Evolutionary conservation across 2,888 invertebrate species (phyloP).

Genomic region (Meliscaeva auricollis): DNA sequence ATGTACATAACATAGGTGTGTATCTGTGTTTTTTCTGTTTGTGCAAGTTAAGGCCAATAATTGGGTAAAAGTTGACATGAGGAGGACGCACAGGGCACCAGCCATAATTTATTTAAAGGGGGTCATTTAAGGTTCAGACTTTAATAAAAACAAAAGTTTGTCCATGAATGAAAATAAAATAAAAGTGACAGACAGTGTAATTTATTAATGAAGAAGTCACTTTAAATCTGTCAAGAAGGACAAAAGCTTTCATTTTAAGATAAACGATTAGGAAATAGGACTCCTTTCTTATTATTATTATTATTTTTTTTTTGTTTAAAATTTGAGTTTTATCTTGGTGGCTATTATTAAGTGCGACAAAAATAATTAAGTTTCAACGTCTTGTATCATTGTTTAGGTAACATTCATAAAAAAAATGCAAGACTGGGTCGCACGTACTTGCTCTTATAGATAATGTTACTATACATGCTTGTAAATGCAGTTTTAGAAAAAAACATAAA

Average conservation of each 20-base stretch:
- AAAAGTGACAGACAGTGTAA: neutral
- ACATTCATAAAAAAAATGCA: no score
- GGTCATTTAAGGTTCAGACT: neutral
- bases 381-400: no score
- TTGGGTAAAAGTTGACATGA: slow-evolving; percentile 27
- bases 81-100: no score
- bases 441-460: no score
- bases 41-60: slow-evolving; percentile 16
- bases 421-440: no score
- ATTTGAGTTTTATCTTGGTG: no score
- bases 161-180: neutral
- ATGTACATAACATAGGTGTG: neutral
- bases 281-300: no score
- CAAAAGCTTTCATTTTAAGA: neutral
- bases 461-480: no score
- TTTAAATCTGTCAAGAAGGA: neutral
- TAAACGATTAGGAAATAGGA: neutral
- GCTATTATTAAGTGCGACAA: no score
- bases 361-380: no score
- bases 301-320: no score
- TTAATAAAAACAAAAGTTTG: neutral
- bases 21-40: neutral
- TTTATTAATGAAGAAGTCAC: neutral
- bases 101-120: neutral
- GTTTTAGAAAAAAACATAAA: no score